Evolutionary conservation across 1,140 invertebrate species (phyloP).

Genomic region (Pogonomyrmex barbatus): DNA sequence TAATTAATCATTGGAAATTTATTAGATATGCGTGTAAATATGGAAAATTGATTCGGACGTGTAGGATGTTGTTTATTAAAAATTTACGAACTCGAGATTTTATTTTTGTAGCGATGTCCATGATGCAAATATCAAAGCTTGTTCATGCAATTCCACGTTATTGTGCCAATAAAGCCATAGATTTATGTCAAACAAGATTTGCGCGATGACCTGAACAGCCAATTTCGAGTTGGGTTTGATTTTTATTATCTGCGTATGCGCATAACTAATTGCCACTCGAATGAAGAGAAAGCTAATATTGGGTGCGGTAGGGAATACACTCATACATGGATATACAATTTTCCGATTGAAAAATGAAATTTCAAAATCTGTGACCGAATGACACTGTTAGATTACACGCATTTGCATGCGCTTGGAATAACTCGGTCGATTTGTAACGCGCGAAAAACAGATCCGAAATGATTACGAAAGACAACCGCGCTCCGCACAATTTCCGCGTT

Average conservation of each 20-base stretch:
- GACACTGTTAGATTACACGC: conserved; percentile 28
- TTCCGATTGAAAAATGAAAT: conserved; percentile 44
- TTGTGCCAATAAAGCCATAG: conserved; percentile 7
- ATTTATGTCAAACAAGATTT: conserved; percentile 24
- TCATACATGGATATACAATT: neutral
- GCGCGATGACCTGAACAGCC: conserved; percentile 14
- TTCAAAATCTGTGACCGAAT: conserved; percentile 37
- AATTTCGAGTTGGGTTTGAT: conserved; percentile 32
- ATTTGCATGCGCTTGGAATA: conserved; percentile 47
- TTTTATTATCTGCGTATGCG: conserved; percentile 47
- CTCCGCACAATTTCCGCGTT: neutral
- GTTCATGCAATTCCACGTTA: neutral
- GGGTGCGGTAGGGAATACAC: too few relatives aligned
- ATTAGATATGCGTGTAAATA: neutral
- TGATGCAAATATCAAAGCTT: conserved; percentile 2
- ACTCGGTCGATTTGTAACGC: conserved; percentile 19
- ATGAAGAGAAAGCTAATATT: conserved; percentile 5
- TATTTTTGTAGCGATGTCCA: neutral
- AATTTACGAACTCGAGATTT: conserved; percentile 7
- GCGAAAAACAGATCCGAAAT: conserved; percentile 7
- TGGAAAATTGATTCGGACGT: conserved; percentile 27
- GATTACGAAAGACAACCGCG: neutral
- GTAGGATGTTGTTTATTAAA: neutral
- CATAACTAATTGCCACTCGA: conserved; percentile 22
- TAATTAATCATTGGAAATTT: conserved; percentile 39